A percentile compares a stretch with the other conserved stretches of the same genome.
These are phyloP conservation scores for Drymonia ruficornis DNA, from an alignment of 2,888 invertebrate species.

Conservation along the genomic window DNA sequence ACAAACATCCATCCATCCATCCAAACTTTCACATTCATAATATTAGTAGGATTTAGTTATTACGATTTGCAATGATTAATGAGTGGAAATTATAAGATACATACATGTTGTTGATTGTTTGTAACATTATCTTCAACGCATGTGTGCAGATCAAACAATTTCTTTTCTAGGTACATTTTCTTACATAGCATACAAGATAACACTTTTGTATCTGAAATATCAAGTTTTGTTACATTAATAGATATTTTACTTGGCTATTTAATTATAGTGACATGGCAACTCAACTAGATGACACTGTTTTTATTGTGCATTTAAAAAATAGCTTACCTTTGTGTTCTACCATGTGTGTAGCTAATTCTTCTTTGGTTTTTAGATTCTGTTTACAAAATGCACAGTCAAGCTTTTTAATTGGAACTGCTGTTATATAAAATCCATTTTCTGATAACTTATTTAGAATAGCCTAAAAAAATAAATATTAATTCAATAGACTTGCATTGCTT, in stretches of 20 bases:
- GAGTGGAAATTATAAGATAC: slow-evolving; percentile 12
- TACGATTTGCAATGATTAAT: slow-evolving; percentile 5
- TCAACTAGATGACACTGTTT: too few species aligned
- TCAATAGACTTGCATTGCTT: not conserved
- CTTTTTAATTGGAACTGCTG: slow-evolving; percentile 52
- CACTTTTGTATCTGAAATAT: slow-evolving; percentile 62
- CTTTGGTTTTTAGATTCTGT: slow-evolving; percentile 60
- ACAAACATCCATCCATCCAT: too few species aligned
- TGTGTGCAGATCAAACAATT: slow-evolving; percentile 55
- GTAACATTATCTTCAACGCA: slow-evolving; percentile 44
- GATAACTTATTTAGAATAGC: slow-evolving; percentile 66
- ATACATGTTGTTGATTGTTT: slow-evolving; percentile 26
- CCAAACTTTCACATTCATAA: too few species aligned
- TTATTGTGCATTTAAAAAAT: not conserved
- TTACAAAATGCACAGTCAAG: slow-evolving; percentile 66
- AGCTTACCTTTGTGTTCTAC: slow-evolving; percentile 58
- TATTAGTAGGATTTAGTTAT: too few species aligned
- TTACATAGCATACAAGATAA: slow-evolving; percentile 66
- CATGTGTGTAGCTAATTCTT: slow-evolving; percentile 61
- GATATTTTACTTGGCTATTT: too few species aligned
- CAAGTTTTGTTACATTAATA: too few species aligned
- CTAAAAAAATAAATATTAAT: slow-evolving; percentile 46
- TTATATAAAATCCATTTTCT: slow-evolving; percentile 65
- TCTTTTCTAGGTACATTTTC: slow-evolving; percentile 64
- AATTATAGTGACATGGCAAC: too few species aligned